Conservation (phyloP, 2,888 invertebrate genomes). For the Enchytraeus crypticus region DNA sequence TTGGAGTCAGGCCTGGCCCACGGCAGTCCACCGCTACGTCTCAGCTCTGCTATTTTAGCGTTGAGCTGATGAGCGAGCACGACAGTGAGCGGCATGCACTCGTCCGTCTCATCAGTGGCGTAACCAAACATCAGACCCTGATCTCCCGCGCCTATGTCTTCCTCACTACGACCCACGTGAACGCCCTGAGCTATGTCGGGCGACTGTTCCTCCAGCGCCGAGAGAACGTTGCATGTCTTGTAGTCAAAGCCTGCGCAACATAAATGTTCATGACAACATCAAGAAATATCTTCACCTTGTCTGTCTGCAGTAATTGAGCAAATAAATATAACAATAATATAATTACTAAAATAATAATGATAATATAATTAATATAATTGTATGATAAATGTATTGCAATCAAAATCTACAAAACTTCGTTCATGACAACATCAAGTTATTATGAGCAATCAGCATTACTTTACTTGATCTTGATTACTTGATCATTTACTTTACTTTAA, state of each 20-base stretch:
- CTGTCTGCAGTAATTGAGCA: too few species aligned
- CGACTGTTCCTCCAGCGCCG: slow-evolving; percentile 62
- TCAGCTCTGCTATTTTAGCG: slow-evolving; percentile 43
- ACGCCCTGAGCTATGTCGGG: slow-evolving; percentile 62
- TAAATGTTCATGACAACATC: too few species aligned
- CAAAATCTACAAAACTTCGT: too few species aligned
- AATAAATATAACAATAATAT: too few species aligned
- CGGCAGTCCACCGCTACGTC: slow-evolving; percentile 40
- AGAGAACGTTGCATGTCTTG: slow-evolving; percentile 96
- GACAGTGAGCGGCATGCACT: slow-evolving; percentile 49
- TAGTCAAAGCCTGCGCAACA: slow-evolving; percentile 75
- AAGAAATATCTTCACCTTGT: too few species aligned
- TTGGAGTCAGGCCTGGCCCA: slow-evolving; percentile 50
- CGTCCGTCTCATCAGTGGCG: slow-evolving; percentile 50
- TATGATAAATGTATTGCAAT: too few species aligned
- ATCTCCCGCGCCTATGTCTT: slow-evolving; percentile 48
- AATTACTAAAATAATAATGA: too few species aligned
- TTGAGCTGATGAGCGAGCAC: slow-evolving; percentile 40
- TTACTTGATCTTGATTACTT: too few species aligned
- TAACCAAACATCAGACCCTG: slow-evolving; percentile 50
- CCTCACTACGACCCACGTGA: slow-evolving; percentile 55
- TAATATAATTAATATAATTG: too few species aligned
- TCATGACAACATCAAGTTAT: too few species aligned
- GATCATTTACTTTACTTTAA: too few species aligned
- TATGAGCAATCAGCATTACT: too few species aligned